Percentiles rank a stretch among this genome's conserved stretches.
Conservation (phyloP, 2,113 vertebrate genomes). For the Crotalus viridis region DNA sequence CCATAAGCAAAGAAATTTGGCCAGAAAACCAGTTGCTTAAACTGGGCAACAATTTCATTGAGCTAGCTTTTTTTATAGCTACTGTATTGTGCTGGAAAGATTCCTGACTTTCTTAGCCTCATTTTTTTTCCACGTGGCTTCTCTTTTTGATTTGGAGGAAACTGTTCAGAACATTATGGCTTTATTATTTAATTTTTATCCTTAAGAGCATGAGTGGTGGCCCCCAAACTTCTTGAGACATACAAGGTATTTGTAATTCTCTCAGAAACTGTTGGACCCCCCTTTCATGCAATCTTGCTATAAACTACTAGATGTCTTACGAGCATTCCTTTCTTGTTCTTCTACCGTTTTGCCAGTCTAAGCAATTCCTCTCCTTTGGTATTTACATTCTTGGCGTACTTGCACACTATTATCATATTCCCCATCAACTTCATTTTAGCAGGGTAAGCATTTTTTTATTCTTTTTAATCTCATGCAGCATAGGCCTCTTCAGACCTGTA, state of each 20-base stretch:
- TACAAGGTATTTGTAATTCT: not conserved
- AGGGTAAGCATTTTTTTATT: slow-evolving; percentile 37
- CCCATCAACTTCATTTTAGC: slow-evolving; percentile 37
- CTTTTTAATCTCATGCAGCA: slow-evolving; percentile 45
- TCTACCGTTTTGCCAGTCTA: slow-evolving; percentile 37
- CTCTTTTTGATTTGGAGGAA: not conserved
- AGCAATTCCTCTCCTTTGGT: slow-evolving; percentile 64
- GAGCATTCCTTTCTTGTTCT: not conserved
- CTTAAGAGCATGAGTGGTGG: not conserved
- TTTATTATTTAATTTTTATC: not conserved
- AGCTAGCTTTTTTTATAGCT: not conserved
- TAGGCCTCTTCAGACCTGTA: not conserved
- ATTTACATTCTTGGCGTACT: slow-evolving; percentile 68
- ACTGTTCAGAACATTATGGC: not conserved
- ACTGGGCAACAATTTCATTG: not conserved
- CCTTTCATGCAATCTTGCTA: not conserved
- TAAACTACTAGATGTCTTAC: not conserved
- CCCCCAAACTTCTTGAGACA: not conserved
- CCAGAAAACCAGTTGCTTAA: not conserved
- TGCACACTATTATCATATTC: slow-evolving; percentile 60
- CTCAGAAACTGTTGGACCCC: not conserved
- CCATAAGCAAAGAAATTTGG: not conserved
- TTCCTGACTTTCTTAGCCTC: not conserved
- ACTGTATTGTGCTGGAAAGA: not conserved
- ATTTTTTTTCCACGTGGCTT: not conserved